Evolutionary conservation across 1,140 invertebrate species (phyloP).

Genomic region (Gryon sp.): DNA sequence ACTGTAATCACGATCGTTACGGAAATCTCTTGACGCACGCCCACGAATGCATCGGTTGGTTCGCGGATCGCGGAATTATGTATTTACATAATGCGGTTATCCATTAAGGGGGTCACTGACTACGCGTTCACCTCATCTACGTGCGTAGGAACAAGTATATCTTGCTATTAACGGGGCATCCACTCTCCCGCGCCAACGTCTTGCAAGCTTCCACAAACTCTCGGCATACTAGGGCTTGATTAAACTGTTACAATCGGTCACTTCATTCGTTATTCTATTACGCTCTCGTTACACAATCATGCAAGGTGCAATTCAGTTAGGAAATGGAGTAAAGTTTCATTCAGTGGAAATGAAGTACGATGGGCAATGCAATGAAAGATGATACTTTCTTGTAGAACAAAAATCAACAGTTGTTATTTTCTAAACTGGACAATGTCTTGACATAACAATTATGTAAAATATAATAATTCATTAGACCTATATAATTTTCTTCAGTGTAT

Average conservation of each 20-base stretch:
- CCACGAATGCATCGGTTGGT: constrained; percentile 43
- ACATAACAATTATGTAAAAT: no score
- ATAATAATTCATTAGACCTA: no score
- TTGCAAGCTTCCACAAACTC: constrained; percentile 28
- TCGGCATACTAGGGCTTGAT: constrained; percentile 18
- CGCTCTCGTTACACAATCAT: constrained; percentile 13
- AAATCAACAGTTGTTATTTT: no score
- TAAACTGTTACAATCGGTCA: constrained; percentile 50
- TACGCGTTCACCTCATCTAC: constrained; percentile 49
- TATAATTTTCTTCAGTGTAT: no score
- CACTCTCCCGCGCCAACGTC: not conserved
- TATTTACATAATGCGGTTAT: constrained; percentile 58
- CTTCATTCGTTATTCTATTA: constrained; percentile 25
- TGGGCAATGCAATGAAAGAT: not conserved
- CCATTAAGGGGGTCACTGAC: constrained; percentile 57
- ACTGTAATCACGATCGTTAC: constrained; percentile 49
- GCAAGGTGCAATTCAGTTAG: not conserved
- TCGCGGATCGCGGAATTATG: constrained; percentile 51
- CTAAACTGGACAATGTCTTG: no score
- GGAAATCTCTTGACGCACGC: constrained; percentile 47
- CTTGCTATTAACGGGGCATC: constrained; percentile 37
- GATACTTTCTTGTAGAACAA: no score
- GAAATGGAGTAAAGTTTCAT: not conserved
- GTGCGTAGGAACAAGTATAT: constrained; percentile 39
- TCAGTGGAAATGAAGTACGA: not conserved